These are phyloP conservation scores for Syrphus vitripennis DNA, from an alignment of 2,888 invertebrate species.

Conservation along the genomic window DNA sequence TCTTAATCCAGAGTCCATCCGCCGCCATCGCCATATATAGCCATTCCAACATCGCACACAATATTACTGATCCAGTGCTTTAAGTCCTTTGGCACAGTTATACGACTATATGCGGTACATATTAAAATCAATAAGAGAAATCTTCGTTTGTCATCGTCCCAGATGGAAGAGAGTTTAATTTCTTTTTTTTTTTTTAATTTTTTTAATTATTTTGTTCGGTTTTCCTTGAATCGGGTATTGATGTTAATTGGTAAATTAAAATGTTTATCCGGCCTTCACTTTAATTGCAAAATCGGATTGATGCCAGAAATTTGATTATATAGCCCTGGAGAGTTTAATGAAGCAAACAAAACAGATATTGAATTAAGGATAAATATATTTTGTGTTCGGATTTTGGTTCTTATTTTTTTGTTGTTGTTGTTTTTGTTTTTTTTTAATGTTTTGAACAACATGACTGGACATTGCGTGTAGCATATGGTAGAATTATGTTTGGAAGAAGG, in stretches of 20 bases:
- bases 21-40: background rate
- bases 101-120: too few relatives aligned
- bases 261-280: constrained; percentile 50
- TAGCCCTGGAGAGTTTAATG: constrained; percentile 16
- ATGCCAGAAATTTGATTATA: constrained; percentile 47
- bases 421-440: background rate
- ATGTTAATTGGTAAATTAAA: constrained; percentile 61
- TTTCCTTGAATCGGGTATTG: constrained; percentile 9
- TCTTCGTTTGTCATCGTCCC: background rate
- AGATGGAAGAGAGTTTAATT: background rate
- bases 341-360: constrained; percentile 37
- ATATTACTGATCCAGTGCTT: background rate
- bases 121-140: constrained; percentile 44
- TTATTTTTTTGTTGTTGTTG: too few relatives aligned
- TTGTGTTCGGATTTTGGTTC: background rate
- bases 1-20: background rate
- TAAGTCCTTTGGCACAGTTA: background rate
- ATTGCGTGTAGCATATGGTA: background rate
- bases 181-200: background rate
- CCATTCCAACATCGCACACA: background rate
- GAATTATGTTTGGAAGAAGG: background rate
- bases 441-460: background rate
- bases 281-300: constrained; percentile 58
- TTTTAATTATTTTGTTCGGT: background rate
- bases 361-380: constrained; percentile 37